A percentile compares a stretch with the other conserved stretches of the same genome.
Evolutionary conservation across 1,140 invertebrate species (phyloP).

Genomic region (Lasioglossum albipes): DNA sequence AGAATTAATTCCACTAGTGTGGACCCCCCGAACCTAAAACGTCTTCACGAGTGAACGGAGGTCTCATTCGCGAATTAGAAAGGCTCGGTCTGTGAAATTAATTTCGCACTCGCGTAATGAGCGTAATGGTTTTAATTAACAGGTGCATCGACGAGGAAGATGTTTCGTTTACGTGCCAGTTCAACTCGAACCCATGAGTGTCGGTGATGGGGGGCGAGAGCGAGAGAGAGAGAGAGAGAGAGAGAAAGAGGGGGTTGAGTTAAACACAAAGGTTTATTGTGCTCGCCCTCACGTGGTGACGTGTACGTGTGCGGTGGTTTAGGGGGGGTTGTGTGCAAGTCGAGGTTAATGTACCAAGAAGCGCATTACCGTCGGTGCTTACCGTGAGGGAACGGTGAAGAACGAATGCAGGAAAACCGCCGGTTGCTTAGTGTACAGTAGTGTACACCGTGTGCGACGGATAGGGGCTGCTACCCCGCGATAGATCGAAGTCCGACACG

Average conservation of each 20-base stretch:
- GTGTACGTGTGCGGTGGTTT: conserved; percentile 8
- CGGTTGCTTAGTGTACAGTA: conserved; percentile 10
- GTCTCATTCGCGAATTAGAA: neutral
- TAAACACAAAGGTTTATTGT: conserved; percentile 51
- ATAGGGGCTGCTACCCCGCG: neutral
- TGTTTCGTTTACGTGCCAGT: conserved; percentile 36
- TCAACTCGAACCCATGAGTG: conserved; percentile 17
- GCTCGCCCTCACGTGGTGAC: conserved; percentile 28
- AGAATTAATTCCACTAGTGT: too few relatives aligned
- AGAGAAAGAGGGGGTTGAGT: neutral
- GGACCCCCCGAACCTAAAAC: too few relatives aligned
- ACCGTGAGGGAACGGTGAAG: conserved; percentile 58
- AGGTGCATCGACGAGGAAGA: conserved; percentile 43
- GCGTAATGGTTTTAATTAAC: conserved; percentile 37
- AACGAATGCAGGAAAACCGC: conserved; percentile 49
- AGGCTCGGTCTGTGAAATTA: neutral
- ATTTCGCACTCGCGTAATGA: neutral
- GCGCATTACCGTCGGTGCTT: conserved; percentile 73
- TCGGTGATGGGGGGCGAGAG: neutral
- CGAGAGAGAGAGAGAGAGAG: neutral
- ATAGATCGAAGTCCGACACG: conserved; percentile 2
- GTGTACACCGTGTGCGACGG: neutral
- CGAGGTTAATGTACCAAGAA: conserved; percentile 76
- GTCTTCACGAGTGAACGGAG: neutral
- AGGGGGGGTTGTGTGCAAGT: conserved; percentile 28